Evolutionary conservation across 2,888 invertebrate genomes (phyloP).

Genomic region (Creontiades dilutus): DNA sequence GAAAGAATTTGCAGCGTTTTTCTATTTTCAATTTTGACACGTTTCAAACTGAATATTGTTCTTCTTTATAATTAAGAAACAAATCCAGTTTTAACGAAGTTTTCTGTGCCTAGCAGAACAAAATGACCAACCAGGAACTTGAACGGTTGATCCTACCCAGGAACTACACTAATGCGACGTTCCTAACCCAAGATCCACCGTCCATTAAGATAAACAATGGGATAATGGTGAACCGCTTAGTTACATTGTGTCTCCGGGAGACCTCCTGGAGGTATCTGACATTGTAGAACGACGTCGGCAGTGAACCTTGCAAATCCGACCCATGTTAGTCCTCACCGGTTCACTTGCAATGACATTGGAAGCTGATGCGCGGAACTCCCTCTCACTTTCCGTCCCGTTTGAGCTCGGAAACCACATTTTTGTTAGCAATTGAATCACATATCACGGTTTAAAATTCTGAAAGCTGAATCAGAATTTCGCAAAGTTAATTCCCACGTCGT

Average conservation of each 20-base stretch:
- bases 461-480: too few species aligned
- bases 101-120: too few species aligned
- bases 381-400: background rate
- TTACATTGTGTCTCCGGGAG: background rate
- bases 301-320: slow-evolving; percentile 43
- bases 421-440: too few species aligned
- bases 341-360: slow-evolving; percentile 52
- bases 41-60: too few species aligned
- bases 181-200: background rate
- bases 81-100: too few species aligned
- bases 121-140: too few species aligned
- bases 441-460: too few species aligned
- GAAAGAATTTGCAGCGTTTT: too few species aligned
- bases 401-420: background rate
- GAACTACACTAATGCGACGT: background rate
- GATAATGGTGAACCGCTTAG: slow-evolving; percentile 16
- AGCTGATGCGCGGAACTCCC: slow-evolving; percentile 6
- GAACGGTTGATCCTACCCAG: background rate
- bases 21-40: too few species aligned
- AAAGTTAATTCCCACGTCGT: too few species aligned
- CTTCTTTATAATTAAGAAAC: too few species aligned
- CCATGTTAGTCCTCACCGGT: slow-evolving; percentile 46
- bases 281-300: slow-evolving; percentile 31
- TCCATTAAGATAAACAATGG: slow-evolving; percentile 42
- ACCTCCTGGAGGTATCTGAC: slow-evolving; percentile 58